Base-by-base conservation (phyloP, 2,888 invertebrate genomes). In the Ectemnius lituratus region DNA sequence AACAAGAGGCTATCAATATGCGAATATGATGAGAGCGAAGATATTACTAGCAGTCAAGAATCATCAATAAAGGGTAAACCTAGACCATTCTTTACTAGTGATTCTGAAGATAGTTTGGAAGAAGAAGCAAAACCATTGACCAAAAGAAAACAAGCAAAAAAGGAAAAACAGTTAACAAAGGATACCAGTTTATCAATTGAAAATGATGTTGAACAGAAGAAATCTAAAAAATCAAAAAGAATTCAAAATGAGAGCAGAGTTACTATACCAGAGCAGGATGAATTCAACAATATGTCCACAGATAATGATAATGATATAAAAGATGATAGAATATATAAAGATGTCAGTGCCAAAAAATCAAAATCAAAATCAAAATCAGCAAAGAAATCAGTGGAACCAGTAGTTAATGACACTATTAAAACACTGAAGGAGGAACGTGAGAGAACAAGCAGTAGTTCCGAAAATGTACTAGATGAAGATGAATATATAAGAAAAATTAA, bases 71-170 rank as follows among this genome's bases (percentile, higher is more conserved):
- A 16, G 4, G 4, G 1, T 2, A 69, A 52, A 2, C 45, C 28
- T 13, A 63, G 64, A 11, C 14, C 49, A 18, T 69, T 67, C 27
- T 68, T 68, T 57, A 49, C 60, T 28, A 76, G 27, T 28, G 78
- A 79, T 57, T 75, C 69, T 56, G 79, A 78, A 52, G 23, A 58
- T 13, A 58, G 57, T 23, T 62, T 62, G 6, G 60, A 79, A 6
- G 70, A 68, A 56, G 58, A 62, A 52, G 6, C 16, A 16, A 4
- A 52, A 52, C 0, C 52, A 52, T 11, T 13, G 11, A 11, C 37
- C 2, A 52, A 52, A 61, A 5, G n/a, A n/a, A 6, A 23, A 23
- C 20, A 57, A 65, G n/a, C 18, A 46, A 60, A 70, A 4, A 16
- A 70, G 46, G 37, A 71, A 45, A 11, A 16, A 46, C 8, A 37